These are phyloP conservation scores for Ochropleura plecta DNA, from an alignment of 2,888 invertebrate species.

Conservation along the genomic window DNA sequence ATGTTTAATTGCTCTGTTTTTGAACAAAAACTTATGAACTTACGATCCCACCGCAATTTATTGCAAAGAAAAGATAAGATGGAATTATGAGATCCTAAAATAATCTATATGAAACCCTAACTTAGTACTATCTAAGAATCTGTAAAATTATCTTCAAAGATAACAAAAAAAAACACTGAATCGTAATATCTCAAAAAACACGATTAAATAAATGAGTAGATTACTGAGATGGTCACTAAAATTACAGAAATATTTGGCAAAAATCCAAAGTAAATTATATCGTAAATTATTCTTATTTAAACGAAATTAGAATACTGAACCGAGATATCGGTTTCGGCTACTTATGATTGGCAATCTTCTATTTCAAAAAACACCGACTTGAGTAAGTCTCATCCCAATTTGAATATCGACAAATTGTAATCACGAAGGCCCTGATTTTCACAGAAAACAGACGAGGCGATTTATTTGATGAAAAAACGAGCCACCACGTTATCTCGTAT, in stretches of 20 bases:
- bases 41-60: conserved; percentile 37
- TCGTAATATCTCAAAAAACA: conserved; percentile 9
- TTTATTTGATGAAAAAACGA: conserved; percentile 32
- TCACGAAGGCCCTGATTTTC: conserved; percentile 35
- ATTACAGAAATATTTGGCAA: conserved; percentile 8
- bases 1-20: conserved; percentile 46
- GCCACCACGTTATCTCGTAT: conserved; percentile 34
- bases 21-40: conserved; percentile 44
- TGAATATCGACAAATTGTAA: conserved; percentile 57
- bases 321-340: conserved; percentile 11
- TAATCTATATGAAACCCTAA: conserved; percentile 7
- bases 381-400: conserved; percentile 46
- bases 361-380: conserved; percentile 26
- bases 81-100: conserved; percentile 19
- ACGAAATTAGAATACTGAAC: conserved; percentile 21
- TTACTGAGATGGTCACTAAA: neutral
- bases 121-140: conserved; percentile 2
- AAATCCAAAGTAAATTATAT: neutral
- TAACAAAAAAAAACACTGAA: conserved; percentile 10
- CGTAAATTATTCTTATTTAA: neutral
- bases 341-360: conserved; percentile 49
- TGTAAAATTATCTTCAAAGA: conserved; percentile 10
- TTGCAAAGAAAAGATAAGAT: conserved; percentile 7
- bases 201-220: conserved; percentile 7
- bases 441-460: conserved; percentile 23